These are phyloP conservation scores for Cynoglossus semilaevis DNA, from an alignment of 2,113 vertebrate species.

Conservation along the genomic window DNA sequence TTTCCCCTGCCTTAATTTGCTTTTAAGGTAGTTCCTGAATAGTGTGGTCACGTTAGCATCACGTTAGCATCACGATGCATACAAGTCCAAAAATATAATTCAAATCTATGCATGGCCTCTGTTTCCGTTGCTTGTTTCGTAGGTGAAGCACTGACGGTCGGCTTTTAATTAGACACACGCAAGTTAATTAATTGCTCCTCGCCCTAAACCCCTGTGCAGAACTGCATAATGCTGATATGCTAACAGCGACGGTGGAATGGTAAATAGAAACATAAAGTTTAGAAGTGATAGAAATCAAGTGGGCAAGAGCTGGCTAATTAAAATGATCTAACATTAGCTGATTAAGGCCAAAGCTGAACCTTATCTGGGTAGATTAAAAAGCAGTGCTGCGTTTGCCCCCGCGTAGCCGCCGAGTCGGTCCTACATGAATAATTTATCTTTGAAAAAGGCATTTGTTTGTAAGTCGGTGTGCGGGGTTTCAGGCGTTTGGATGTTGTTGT, in stretches of 20 bases:
- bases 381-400: conserved; percentile 21
- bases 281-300: conserved; percentile 61
- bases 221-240: conserved; percentile 58
- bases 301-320: conserved; percentile 49
- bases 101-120: too few species aligned
- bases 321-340: conserved; percentile 57
- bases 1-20: too few species aligned
- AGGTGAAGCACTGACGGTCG: conserved; percentile 18
- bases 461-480: conserved; percentile 39
- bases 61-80: too few species aligned
- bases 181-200: conserved; percentile 54
- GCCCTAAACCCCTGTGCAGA: conserved; percentile 29
- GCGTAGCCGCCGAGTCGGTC: conserved; percentile 42
- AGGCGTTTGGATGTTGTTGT: conserved; percentile 29
- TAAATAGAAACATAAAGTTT: conserved; percentile 57
- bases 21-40: too few species aligned
- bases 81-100: too few species aligned
- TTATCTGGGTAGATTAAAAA: conserved; percentile 36
- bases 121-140: not conserved
- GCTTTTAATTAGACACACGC: conserved; percentile 44
- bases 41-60: too few species aligned
- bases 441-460: conserved; percentile 48
- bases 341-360: conserved; percentile 45
- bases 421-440: conserved; percentile 61
- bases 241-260: conserved; percentile 43